Evolutionary conservation across 2,797 vertebrate genomes (phyloP), one percentile per base, ranked within the genome.

Genomic region (Poeciliopsis turneri): DNA sequence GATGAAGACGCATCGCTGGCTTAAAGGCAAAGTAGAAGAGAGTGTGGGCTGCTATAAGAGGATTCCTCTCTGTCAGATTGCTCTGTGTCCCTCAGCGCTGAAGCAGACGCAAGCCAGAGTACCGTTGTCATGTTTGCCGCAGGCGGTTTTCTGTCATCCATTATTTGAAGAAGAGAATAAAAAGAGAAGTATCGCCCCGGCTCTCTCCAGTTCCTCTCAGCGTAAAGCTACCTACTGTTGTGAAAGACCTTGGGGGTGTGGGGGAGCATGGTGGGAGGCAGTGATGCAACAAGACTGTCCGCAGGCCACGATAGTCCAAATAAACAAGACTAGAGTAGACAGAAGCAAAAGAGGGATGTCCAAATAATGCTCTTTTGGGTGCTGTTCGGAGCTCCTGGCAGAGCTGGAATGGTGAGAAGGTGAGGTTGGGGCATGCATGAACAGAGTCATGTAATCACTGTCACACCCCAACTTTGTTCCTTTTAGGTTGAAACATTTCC

Each of bases 1-100:
- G 78, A 82, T 4, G n/a, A 82, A 89, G 86, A 92, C 83, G 78
- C 85, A 90, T 92, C 85, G 82, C 83, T 81, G 84, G 87, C 90
- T 91, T 83, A 74, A 71, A 84, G 83, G 86, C 79, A 86, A 66
- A 18, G 36, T 64, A 83, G 79, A 71, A 77, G 76, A 78, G 77
- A 79, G 86, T n/a, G 79, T 90, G 83, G 91, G 88, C 88, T 87
- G 88, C 89, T 85, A 51, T 88, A 93, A 94, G 92, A 94, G 87
- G 90, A 91, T 93, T 93, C 89, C 86, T 89, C 76, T 76, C 78
- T 77, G 82, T 92, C 80, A 79, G 78, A 82, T 90, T 82, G 72
- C 80, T 85, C 80, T 10, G 75, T 89, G 83, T 85, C 80, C 79
- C 74, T 86, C 81, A 70, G 77, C 72, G 59, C 79, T 84, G 81